Evolutionary conservation across 2,888 invertebrate species (phyloP).

Genomic region (Macrophya annulata): DNA sequence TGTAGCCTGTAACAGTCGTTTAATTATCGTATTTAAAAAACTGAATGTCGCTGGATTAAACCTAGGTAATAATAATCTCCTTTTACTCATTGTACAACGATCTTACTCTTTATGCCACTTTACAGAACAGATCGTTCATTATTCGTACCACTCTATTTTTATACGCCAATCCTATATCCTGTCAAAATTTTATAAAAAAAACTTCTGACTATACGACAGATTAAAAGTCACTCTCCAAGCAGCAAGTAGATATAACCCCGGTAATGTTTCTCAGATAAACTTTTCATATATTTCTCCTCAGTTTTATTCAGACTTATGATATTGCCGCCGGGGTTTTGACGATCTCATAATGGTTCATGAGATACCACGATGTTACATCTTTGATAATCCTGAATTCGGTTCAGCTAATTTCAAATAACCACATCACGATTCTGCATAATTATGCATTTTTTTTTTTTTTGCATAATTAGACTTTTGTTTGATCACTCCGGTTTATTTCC

Average conservation of each 20-base stretch:
- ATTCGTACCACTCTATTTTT: neutral
- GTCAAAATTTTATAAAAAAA: neutral
- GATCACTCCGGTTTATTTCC: neutral
- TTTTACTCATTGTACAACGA: neutral
- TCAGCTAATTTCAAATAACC: neutral
- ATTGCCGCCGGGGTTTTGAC: neutral
- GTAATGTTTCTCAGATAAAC: constrained; percentile 2
- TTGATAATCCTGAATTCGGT: neutral
- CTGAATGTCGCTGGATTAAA: neutral
- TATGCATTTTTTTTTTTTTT: no score
- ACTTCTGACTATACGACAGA: neutral
- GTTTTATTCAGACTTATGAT: neutral
- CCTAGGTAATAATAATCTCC: neutral
- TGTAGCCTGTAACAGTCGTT: neutral
- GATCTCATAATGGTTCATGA: neutral
- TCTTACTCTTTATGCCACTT: neutral
- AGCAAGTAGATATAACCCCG: neutral
- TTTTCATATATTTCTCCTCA: neutral
- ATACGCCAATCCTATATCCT: neutral
- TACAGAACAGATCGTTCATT: neutral
- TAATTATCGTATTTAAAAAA: neutral
- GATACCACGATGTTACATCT: neutral
- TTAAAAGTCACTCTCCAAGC: neutral
- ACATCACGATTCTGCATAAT: no score
- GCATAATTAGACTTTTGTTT: no score